Conservation (phyloP, 1,140 invertebrate species). For the Ips nitidus region DNA sequence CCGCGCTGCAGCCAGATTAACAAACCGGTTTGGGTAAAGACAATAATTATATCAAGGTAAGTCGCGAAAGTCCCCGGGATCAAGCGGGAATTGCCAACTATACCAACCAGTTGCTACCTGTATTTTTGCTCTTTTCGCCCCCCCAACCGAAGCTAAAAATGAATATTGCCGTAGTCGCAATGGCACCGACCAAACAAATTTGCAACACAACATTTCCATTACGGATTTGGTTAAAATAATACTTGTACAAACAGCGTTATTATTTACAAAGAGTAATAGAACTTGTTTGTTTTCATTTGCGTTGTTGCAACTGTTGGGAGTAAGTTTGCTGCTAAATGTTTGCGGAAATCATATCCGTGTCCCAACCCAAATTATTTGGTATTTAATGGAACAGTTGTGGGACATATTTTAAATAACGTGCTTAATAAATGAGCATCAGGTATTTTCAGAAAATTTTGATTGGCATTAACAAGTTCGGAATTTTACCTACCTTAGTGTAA, state of each 20-base stretch:
- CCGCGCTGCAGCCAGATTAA: conserved; percentile 25
- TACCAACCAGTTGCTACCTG: background rate
- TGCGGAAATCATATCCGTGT: too few relatives aligned
- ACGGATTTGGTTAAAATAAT: conserved; percentile 2
- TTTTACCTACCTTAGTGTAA: too few relatives aligned
- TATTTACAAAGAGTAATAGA: background rate
- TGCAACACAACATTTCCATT: background rate
- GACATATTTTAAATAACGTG: too few relatives aligned
- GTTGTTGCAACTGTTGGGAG: too few relatives aligned
- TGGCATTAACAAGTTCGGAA: too few relatives aligned
- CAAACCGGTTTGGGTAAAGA: conserved; percentile 20
- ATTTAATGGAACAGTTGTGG: too few relatives aligned
- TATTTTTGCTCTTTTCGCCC: background rate
- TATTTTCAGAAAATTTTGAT: too few relatives aligned
- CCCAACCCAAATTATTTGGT: too few relatives aligned
- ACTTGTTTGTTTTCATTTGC: background rate
- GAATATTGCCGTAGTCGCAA: background rate
- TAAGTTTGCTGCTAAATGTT: too few relatives aligned
- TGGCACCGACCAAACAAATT: background rate
- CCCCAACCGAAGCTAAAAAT: background rate
- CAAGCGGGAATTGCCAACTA: background rate
- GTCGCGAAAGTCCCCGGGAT: conserved; percentile 6
- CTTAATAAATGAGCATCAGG: too few relatives aligned
- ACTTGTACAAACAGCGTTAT: background rate
- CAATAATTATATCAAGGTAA: conserved; percentile 26